Conservation (phyloP, 2,888 invertebrate species). For the Parnassius apollo region DNA sequence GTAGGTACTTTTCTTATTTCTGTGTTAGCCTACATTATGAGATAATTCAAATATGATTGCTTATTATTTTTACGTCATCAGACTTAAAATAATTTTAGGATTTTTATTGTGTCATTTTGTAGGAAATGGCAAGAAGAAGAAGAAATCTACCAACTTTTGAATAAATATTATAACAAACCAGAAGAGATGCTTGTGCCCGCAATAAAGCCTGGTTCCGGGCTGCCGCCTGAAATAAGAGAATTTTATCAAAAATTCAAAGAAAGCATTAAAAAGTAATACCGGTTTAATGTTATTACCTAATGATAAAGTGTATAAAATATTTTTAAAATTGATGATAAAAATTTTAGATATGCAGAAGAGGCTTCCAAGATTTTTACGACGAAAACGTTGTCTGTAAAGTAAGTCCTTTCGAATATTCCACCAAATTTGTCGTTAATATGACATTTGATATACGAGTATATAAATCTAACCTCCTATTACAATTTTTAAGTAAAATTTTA, state of each 20-base stretch:
- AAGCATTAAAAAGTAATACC: conserved; percentile 50
- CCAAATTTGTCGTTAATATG: too few species aligned
- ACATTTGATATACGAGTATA: too few species aligned
- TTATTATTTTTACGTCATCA: too few species aligned
- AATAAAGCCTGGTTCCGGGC: conserved; percentile 54
- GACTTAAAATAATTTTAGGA: too few species aligned
- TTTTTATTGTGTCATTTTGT: conserved; percentile 9
- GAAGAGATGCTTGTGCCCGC: conserved; percentile 68
- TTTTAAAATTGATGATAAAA: conserved; percentile 1
- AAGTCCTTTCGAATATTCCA: too few species aligned
- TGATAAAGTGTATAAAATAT: background rate
- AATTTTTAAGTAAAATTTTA: conserved; percentile 1
- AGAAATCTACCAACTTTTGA: conserved; percentile 58
- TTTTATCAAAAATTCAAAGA: conserved; percentile 55
- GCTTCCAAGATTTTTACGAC: conserved; percentile 37
- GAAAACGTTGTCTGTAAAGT: background rate
- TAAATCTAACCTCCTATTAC: too few species aligned
- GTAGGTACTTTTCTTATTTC: too few species aligned
- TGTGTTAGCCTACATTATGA: too few species aligned
- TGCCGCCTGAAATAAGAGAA: conserved; percentile 52
- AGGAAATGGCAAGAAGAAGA: conserved; percentile 71
- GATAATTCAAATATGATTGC: too few species aligned
- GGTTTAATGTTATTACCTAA: background rate
- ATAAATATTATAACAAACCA: conserved; percentile 68
- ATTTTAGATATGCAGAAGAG: conserved; percentile 49